Conservation (phyloP, 2,797 vertebrate genomes). For the Cephalopachus bancanus region DNA sequence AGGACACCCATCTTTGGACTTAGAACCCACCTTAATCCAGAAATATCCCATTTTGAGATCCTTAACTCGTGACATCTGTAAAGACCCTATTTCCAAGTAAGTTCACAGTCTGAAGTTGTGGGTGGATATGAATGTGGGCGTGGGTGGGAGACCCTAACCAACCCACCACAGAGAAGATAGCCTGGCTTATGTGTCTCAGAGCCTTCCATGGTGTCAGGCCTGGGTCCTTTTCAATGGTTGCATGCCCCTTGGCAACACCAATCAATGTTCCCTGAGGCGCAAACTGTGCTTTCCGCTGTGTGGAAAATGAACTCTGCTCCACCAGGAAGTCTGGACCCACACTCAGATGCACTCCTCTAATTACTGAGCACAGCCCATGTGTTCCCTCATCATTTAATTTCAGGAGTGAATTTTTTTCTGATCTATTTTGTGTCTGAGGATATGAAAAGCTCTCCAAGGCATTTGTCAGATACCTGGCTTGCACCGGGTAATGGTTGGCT, state of each 20-base stretch:
- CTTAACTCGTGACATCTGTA: fast-evolving
- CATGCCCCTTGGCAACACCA: neutral
- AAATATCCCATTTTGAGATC: neutral
- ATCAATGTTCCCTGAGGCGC: fast-evolving
- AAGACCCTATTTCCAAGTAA: neutral
- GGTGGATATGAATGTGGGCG: fast-evolving
- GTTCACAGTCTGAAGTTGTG: fast-evolving
- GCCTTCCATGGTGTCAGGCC: fast-evolving
- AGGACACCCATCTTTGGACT: neutral
- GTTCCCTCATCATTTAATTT: neutral
- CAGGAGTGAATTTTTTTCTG: neutral
- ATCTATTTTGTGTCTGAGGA: constrained; percentile 19
- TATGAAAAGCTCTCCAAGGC: neutral
- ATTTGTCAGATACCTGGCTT: neutral
- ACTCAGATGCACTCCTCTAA: neutral
- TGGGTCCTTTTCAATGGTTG: neutral
- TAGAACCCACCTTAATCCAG: no score
- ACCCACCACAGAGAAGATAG: fast-evolving
- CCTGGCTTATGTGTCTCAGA: fast-evolving
- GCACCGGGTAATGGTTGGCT: neutral
- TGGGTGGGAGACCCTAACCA: fast-evolving
- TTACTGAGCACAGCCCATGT: neutral
- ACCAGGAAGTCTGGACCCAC: fast-evolving
- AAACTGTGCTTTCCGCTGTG: fast-evolving
- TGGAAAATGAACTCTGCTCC: neutral